Evolutionary conservation across 1,140 invertebrate genomes (phyloP).

Genomic region (Acyrthosiphon pisum): DNA sequence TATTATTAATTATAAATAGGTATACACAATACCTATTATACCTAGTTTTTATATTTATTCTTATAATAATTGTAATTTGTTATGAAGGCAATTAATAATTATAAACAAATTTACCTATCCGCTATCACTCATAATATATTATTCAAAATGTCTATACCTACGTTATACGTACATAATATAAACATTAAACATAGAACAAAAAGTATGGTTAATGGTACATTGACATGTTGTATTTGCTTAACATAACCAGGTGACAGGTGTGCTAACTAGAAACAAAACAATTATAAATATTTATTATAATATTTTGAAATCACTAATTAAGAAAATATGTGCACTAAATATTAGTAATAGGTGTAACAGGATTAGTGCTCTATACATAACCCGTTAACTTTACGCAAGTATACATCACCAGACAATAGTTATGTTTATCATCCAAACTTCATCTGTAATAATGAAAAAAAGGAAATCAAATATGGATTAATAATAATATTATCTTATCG

Average conservation of each 20-base stretch:
- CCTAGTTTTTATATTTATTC: not conserved
- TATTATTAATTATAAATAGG: not conserved
- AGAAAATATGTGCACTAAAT: not conserved
- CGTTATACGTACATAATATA: not conserved
- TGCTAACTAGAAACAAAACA: not conserved
- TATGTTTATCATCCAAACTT: not conserved
- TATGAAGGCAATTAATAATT: not conserved
- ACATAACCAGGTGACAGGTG: not conserved
- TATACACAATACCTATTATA: too few relatives aligned
- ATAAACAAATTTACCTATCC: not conserved
- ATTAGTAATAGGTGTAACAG: not conserved
- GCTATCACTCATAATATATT: not conserved
- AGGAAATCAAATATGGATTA: not conserved
- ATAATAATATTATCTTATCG: not conserved
- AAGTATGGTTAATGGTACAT: not conserved
- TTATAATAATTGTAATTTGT: not conserved
- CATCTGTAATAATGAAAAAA: not conserved
- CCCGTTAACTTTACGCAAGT: not conserved
- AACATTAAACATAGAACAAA: not conserved
- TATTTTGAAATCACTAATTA: not conserved
- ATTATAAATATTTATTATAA: conserved; percentile 1
- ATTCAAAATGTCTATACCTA: too few relatives aligned
- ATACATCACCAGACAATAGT: not conserved
- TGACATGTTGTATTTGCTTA: not conserved
- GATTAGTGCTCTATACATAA: not conserved